Evolutionary conservation across 2,888 invertebrate genomes (phyloP), one percentile per base, ranked within the genome.

Genomic region (Oxyscelio sp.): DNA sequence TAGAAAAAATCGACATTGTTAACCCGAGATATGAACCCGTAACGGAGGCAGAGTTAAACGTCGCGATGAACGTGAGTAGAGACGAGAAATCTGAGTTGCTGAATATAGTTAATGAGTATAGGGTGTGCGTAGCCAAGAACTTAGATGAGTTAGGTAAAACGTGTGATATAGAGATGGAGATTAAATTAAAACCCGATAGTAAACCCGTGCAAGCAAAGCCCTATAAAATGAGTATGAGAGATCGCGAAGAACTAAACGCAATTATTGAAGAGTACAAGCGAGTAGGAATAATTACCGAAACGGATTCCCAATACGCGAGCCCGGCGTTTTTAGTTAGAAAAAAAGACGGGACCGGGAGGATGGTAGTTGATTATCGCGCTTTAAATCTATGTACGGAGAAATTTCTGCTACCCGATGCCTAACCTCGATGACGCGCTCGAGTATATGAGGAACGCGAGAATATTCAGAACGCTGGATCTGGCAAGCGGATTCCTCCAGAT

Each of bases 181-280:
- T 68, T 48, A 9, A 27, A 59, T 9, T 63, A 63, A 52, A 48
- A 38, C 38, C 38, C 24, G 27, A 27, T 27, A 52, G 27, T 24
- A 56, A 56, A 8, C 34, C 56, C 0, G n/a, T 56, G 17, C 56
- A 56, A 5, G 24, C 31, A 8, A 31, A 56, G 15, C 56, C 56
- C 19, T 65, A 65, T 21, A 65, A n/a, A 65, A 48, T 65, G 50
- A 48, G 38, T 19, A 48, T 9, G 27, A 65, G 48, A 19, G 48
- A 65, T 19, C 66, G 65, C 50, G 50, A 66, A 19, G 48, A 65
- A n/a, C 22, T 66, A 52, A 66, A 66, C 21, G 15, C 34, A 19
- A 66, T 66, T 15, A 66, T 66, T 15, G 52, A 66, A 21, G 66
- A 66, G 31, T 66, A 66, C 11, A 45, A 63, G 17, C 24, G 45